Evolutionary conservation across 2,797 vertebrate species (phyloP), one percentile per base, ranked within the genome.

Genomic region (Pitangus sulphuratus): DNA sequence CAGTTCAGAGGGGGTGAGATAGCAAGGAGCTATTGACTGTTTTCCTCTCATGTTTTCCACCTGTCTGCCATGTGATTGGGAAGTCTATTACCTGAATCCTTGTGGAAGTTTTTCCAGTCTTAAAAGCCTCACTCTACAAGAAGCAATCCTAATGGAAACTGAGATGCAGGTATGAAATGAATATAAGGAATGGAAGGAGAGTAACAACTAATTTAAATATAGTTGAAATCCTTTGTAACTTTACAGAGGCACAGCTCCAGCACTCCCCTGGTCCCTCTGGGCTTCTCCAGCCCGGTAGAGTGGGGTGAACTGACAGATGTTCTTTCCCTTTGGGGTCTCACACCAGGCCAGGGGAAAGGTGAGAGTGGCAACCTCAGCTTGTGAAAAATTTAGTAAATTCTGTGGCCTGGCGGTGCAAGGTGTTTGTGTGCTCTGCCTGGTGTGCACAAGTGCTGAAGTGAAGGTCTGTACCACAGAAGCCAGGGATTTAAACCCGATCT

Each of bases 21-120:
- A 94, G 72, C 70, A 95, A 93, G 58, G 84, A 89, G 77, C 61
- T 87, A 66, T 56, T 92, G 79, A 45, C 58, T 86, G 68, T 47
- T 91, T 96, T 79, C 62, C 56, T 89, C 91, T 94, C 47, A 22
- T 70, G 76, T 84, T 91, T 92, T 85, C 60, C 69, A 71, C 84
- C 76, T 81, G 65, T 62, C 89, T 90, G 70, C 80, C 17, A 3
- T 76, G 57, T 81, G 65, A 84, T 66, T 87, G 89, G 83, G 84
- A 95, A 85, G 71, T 85, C 8, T 56, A 57, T 85, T 95, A 45
- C 61, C 31, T 57, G 25, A 10, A 83, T 69, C 70, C 19, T 85
- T 47, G 45, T 0, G 6, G 95, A 37, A 57, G 69, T 17, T 87
- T 91, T 94, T 91, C 82, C 60, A 22, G 35, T 68, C 70, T 71